phyloP scores from a whole-genome alignment of 2,888 invertebrate species.

The Chloroclysta siterata region DNA sequence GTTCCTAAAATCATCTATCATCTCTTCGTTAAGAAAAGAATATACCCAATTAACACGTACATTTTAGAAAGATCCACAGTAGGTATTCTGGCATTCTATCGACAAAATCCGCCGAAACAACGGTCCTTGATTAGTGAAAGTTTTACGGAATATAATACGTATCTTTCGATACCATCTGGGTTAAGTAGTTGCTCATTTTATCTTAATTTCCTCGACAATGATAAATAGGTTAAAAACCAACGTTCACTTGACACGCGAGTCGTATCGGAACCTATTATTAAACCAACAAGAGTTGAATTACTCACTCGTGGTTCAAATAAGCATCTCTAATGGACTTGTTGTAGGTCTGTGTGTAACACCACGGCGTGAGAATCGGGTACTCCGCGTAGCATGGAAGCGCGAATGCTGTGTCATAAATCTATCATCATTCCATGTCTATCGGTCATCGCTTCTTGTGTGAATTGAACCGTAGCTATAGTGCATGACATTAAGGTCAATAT shows the following conservation, averaged over 20 bases:
- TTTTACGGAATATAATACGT: slow-evolving; percentile 35
- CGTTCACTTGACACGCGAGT: slow-evolving; percentile 19
- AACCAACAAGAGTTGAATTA: slow-evolving; percentile 9
- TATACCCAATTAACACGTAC: slow-evolving; percentile 31
- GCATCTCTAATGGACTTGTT: not conserved
- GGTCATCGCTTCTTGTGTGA: slow-evolving; percentile 3
- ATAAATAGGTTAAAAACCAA: slow-evolving; percentile 30
- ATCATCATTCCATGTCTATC: slow-evolving; percentile 7
- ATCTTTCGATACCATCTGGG: slow-evolving; percentile 41
- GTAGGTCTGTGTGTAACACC: not conserved
- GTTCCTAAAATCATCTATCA: slow-evolving; percentile 19
- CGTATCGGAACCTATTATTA: slow-evolving; percentile 10
- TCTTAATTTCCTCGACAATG: slow-evolving; percentile 38
- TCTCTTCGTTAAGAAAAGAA: slow-evolving; percentile 22
- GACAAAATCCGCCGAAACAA: slow-evolving; percentile 39
- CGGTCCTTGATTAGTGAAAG: slow-evolving; percentile 44
- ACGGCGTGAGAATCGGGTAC: slow-evolving; percentile 9
- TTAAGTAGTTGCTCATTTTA: slow-evolving; percentile 38
- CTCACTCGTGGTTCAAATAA: slow-evolving; percentile 2
- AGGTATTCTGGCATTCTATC: slow-evolving; percentile 26
- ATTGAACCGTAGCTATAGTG: slow-evolving; percentile 17
- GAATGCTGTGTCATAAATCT: slow-evolving; percentile 8
- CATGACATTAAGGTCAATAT: slow-evolving; percentile 2
- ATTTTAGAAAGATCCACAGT: slow-evolving; percentile 18
- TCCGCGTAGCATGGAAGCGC: slow-evolving; percentile 13